These are phyloP conservation scores for Hyla sarda DNA, from an alignment of 2,113 vertebrate species.

Conservation along the genomic window DNA sequence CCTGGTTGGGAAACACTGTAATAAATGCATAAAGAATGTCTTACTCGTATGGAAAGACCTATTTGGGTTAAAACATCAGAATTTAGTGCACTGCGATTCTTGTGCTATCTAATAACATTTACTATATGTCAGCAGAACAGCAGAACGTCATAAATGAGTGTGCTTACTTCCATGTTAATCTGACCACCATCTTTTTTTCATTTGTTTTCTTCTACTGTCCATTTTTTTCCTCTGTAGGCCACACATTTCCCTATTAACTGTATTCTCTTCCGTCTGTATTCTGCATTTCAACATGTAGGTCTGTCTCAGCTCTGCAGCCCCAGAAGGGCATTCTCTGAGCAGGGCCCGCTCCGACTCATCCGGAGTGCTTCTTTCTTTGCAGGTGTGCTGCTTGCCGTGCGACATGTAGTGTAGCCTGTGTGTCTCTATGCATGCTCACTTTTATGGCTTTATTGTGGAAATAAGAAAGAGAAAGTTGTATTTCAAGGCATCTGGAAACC, in stretches of 20 bases:
- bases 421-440: slow-evolving; percentile 61
- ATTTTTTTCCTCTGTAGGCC: slow-evolving; percentile 61
- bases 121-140: too few species aligned
- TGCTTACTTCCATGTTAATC: not conserved
- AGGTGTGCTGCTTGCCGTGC: slow-evolving; percentile 97
- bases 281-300: slow-evolving; percentile 90
- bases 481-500: not conserved
- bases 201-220: slow-evolving; percentile 50
- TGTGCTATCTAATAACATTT: too few species aligned
- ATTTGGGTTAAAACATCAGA: too few species aligned
- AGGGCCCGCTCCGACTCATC: slow-evolving; percentile 99
- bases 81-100: too few species aligned
- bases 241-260: slow-evolving; percentile 77
- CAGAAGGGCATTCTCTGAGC: slow-evolving; percentile 98
- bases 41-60: too few species aligned
- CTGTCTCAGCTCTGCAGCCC: slow-evolving; percentile 99
- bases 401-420: slow-evolving; percentile 75
- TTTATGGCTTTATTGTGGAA: slow-evolving; percentile 73
- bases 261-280: slow-evolving; percentile 80
- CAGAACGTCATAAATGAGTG: not conserved
- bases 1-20: too few species aligned
- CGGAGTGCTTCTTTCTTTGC: slow-evolving; percentile 99
- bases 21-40: too few species aligned
- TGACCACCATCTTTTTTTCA: not conserved
- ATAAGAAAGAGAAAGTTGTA: slow-evolving; percentile 67